Evolutionary conservation across 2,797 vertebrate genomes (phyloP).

Genomic region (Pangasius sanitwongsei): DNA sequence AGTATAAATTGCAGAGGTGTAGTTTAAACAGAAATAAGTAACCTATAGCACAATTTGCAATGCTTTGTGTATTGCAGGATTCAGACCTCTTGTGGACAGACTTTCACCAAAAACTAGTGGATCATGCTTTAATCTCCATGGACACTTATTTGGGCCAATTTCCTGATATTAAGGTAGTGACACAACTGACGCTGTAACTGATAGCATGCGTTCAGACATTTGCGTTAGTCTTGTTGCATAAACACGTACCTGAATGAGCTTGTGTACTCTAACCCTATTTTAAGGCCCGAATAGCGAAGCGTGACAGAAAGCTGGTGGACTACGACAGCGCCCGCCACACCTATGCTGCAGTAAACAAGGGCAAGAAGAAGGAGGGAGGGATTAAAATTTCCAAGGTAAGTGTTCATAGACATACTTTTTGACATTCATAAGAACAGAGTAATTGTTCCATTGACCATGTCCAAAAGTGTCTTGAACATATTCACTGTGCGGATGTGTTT

Average conservation of each 20-base stretch:
- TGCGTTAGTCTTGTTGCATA: background rate
- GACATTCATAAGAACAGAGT: background rate
- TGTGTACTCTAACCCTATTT: conserved; percentile 8
- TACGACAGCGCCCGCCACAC: conserved; percentile 96
- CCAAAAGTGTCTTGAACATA: background rate
- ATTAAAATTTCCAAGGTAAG: conserved; percentile 89
- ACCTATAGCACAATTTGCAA: background rate
- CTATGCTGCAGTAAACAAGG: conserved; percentile 89
- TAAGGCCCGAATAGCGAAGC: conserved; percentile 93
- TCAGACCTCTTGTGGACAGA: conserved; percentile 95
- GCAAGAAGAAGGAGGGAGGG: conserved; percentile 89
- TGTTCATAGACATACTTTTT: background rate
- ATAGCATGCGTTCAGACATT: background rate
- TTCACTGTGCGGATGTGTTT: background rate
- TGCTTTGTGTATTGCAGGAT: conserved; percentile 76
- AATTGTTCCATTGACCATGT: background rate
- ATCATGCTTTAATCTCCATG: conserved; percentile 97
- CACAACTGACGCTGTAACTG: background rate
- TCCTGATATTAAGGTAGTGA: conserved; percentile 92
- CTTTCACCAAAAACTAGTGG: conserved; percentile 98
- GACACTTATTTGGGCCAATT: conserved; percentile 98
- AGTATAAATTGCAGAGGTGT: background rate
- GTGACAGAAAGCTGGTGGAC: conserved; percentile 96
- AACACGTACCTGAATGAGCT: background rate
- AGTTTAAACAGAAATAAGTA: background rate